Base-by-base conservation (phyloP, 2,797 vertebrate genomes). In the Trichosurus vulpecula region DNA sequence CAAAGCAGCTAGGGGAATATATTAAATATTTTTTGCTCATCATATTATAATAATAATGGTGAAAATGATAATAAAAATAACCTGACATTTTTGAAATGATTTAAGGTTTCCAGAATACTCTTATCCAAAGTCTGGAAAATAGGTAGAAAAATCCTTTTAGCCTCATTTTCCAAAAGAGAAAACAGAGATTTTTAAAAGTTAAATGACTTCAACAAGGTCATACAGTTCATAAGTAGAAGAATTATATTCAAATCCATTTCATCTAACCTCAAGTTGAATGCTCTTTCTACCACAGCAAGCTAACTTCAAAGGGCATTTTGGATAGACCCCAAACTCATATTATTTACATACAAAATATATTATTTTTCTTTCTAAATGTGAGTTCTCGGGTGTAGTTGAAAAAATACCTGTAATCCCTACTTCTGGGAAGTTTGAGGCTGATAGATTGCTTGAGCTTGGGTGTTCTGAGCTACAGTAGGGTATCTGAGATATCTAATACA, bases 61-160 rank as follows among this genome's bases (percentile, higher is more conserved):
- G 90, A 93, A 92, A 95, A 52, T n/a, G 41, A 61, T 30, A 93
- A 57, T 93, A 96, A 96, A 93, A 94, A 90, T 55, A n/a, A 96
- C 56, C 4, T 81, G 66, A 93, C 4, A 57, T 93, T 90, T 93
- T 93, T 91, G 12, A 51, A 27, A 87, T 29, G 22, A 87, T 87
- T 47, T 54, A 95, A 92, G 90, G 92, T 87, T 52, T 91, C 47
- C 81, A 81, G 91, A 66, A 95, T 66, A 90, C n/a, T 91, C 3
- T 14, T 41, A 92, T 55, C 41, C 29, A 87, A 87, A 87, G 22
- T 51, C 41, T 51, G 6, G 9, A 9, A 47, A 87, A 51, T 4
- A 25, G 31, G 13, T 66, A 66, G n/a, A 81, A 81, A 25, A 81
- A 41, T n/a, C 6, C 41, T 47, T 6, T 47, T 47, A 81, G 41